Evolutionary conservation across 2,113 vertebrate genomes (phyloP).

Genomic region (Phyllopteryx taeniolatus): DNA sequence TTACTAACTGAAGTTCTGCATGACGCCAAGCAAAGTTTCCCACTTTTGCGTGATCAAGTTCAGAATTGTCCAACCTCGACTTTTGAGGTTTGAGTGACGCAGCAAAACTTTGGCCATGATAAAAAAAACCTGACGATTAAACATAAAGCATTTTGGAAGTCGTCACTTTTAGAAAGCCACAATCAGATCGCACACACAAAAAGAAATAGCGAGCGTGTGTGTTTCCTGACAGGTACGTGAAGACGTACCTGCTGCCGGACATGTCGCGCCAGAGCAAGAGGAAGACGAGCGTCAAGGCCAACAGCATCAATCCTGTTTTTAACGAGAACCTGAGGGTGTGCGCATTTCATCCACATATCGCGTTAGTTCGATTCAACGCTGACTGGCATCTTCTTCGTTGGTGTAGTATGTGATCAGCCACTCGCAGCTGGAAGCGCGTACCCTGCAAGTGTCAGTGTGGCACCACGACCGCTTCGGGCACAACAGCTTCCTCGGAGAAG

Average conservation of each 20-base stretch:
- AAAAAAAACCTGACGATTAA: no score
- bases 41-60: no score
- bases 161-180: not conserved
- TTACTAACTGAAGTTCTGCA: no score
- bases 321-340: constrained; percentile 90
- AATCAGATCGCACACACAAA: not conserved
- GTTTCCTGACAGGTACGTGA: constrained; percentile 83
- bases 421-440: constrained; percentile 91
- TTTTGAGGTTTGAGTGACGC: no score
- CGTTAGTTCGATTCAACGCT: not conserved
- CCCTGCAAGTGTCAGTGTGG: constrained; percentile 93
- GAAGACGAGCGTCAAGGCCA: constrained; percentile 93
- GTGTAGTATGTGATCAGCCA: constrained; percentile 93
- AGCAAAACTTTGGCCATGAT: no score
- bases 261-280: constrained; percentile 94
- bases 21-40: no score
- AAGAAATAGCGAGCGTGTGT: not conserved
- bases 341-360: not conserved
- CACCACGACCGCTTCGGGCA: constrained; percentile 93
- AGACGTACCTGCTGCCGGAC: constrained; percentile 94
- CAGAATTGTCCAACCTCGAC: no score
- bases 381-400: not conserved
- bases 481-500: constrained; percentile 95
- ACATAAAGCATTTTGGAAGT: no score
- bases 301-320: constrained; percentile 88